Evolutionary conservation across 1,140 invertebrate species (phyloP), one percentile per base, ranked within the genome.

Genomic region (Lucilia sericata): DNA sequence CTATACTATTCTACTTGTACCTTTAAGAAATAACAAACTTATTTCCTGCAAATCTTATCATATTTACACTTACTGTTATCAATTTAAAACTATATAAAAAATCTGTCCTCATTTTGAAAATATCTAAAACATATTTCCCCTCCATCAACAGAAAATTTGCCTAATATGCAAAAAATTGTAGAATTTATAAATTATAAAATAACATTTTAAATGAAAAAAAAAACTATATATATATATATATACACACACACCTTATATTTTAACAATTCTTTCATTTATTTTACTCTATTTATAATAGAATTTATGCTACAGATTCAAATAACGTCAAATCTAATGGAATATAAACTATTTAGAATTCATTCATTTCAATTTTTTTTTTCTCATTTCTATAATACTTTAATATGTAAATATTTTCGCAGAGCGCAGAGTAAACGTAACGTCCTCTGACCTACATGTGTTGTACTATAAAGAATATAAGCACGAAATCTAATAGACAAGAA

Each of bases 321-420:
- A 60, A 60, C 51, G 17, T 17, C 51, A 60, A 60, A 60, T 14
- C 13, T 60, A 60, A 60, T 60, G 51, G 51, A 60, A 60, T 60
- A 60, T 60, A n/a, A 60, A 60, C 51, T 60, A 60, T 60, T 60
- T 17, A 17, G 51, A 60, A 17, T 60, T 60, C 51, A 7, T 60
- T 17, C 51, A n/a, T 60, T 60, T 60, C 51, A 60, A 60, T 60
- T 60, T 60, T 60, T 60, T 60, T 60, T 60, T 60, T 60, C 17
- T n/a, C 51, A 60, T 60, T 60, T 60, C 49, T n/a, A 14, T 60
- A 60, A 60, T 60, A 60, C 51, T 60, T 60, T 60, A 60, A 60
- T 60, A 60, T 60, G 51, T 60, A 60, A 60, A 60, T 60, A 60
- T 10, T 42, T 10, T 7, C 0, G 51, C 13, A 60, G 51, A 60